Evolutionary conservation across 1,140 invertebrate species (phyloP).

Genomic region (Onthophagus taurus): DNA sequence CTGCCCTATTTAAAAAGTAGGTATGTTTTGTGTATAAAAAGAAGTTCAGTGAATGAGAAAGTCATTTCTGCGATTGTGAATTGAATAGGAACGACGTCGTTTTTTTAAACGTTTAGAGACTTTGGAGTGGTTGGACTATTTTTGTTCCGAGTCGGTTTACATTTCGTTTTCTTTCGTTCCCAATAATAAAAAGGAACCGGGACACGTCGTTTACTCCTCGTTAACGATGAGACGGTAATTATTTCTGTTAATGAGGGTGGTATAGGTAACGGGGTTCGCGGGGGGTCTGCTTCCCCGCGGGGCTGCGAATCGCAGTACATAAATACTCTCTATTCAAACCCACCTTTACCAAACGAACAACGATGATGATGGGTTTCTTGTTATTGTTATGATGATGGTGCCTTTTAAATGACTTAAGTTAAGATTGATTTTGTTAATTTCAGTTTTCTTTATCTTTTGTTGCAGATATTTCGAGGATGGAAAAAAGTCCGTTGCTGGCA

Average conservation of each 20-base stretch:
- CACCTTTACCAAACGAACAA: neutral
- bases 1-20: too few species aligned
- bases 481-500: constrained; percentile 82
- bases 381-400: neutral
- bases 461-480: constrained; percentile 74
- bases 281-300: constrained; percentile 24
- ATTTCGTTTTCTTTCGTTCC: neutral
- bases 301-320: constrained; percentile 29
- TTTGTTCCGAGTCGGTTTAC: too few species aligned
- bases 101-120: too few species aligned
- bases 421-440: neutral
- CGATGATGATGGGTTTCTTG: neutral
- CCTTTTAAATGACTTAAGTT: neutral
- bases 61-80: too few species aligned
- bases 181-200: neutral
- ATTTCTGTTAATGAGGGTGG: constrained; percentile 34
- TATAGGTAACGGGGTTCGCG: constrained; percentile 27
- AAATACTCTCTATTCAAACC: constrained; percentile 12
- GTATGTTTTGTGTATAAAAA: too few species aligned
- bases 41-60: too few species aligned
- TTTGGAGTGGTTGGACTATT: too few species aligned
- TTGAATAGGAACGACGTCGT: too few species aligned
- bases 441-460: constrained; percentile 22
- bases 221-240: constrained; percentile 22
- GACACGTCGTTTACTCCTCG: constrained; percentile 6